Evolutionary conservation across 2,888 invertebrate genomes (phyloP).

Genomic region (Buathra laborator): DNA sequence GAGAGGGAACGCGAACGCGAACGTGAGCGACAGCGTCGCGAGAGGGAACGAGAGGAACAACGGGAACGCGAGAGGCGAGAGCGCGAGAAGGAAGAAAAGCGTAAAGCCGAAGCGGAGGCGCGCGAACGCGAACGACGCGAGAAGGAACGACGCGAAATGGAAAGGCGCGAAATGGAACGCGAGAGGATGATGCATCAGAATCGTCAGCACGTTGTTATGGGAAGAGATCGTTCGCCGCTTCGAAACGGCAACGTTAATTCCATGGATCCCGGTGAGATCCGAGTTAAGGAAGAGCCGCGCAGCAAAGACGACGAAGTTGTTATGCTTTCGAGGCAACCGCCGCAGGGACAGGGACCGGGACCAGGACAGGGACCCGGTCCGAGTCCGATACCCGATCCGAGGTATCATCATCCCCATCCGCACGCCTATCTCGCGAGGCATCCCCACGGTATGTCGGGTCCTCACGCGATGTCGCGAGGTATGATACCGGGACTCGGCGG

Average conservation of each 20-base stretch:
- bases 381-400: slow-evolving; percentile 86
- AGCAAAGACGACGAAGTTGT: slow-evolving; percentile 87
- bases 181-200: slow-evolving; percentile 87
- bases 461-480: slow-evolving; percentile 86
- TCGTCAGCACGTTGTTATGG: slow-evolving; percentile 79
- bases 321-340: slow-evolving; percentile 84
- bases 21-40: slow-evolving; percentile 87
- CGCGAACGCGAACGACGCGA: slow-evolving; percentile 85
- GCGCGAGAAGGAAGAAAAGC: slow-evolving; percentile 85
- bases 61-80: slow-evolving; percentile 85
- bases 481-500: slow-evolving; percentile 86
- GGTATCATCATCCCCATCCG: slow-evolving; percentile 87
- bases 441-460: slow-evolving; percentile 86
- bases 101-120: slow-evolving; percentile 82
- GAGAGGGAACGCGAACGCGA: slow-evolving; percentile 89
- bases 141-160: slow-evolving; percentile 87
- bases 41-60: slow-evolving; percentile 83
- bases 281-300: slow-evolving; percentile 89
- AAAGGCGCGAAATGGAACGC: slow-evolving; percentile 87
- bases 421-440: slow-evolving; percentile 84
- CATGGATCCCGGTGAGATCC: slow-evolving; percentile 81
- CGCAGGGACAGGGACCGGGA: slow-evolving; percentile 74
- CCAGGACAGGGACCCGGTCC: slow-evolving; percentile 83
- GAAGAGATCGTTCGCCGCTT: slow-evolving; percentile 91
- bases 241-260: slow-evolving; percentile 87